Base-by-base conservation (phyloP, 2,888 invertebrate species). In the Ditula angustiorana region DNA sequence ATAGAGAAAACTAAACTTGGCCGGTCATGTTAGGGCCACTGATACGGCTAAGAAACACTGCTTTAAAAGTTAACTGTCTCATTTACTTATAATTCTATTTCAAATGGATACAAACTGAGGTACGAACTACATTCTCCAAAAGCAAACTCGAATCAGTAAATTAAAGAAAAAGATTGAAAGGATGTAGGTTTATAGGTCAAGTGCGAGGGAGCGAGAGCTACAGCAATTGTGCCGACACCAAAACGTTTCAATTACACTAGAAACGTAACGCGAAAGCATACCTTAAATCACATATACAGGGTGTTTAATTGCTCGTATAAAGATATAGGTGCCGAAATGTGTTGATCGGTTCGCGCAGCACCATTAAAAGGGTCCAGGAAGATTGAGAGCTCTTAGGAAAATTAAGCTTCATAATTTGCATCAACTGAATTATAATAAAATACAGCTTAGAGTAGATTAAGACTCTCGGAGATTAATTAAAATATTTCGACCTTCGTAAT, bases 151-250 rank as follows among this genome's bases (percentile, higher is more conserved):
- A 56, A 56, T 28, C 47, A 56, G 47, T 47, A 28, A 16, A 37
- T 49, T 30, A 50, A 30, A 23, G 16, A 55, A 52, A 35, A 52
- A 58, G 10, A 47, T 35, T 53, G 11, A 5, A 35, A 63, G 67
- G 62, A 76, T 77, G 69, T 73, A 75, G 77, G 77, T 85, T 81
- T 81, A 53, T 81, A 78, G 85, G 84, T 86, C 83, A 85, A 86
- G 85, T 76, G 73, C 76, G 76, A 67, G 61, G 65, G 69, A 69
- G 69, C 60, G 57, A 70, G 71, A 71, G 61, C 61, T 61, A 63
- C 46, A 16, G 26, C 35, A 52, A 58, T 35, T 33, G 24, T 5
- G 2, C 10, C 58, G 47, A 35, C 5, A 28, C 28, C 35, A 26
- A 35, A 53, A 63, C 16, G 37, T 28, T 8, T 5, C 8, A 64